phyloP scores from a whole-genome alignment of 2,888 invertebrate species.

The Hemicrepidius hirtus region DNA sequence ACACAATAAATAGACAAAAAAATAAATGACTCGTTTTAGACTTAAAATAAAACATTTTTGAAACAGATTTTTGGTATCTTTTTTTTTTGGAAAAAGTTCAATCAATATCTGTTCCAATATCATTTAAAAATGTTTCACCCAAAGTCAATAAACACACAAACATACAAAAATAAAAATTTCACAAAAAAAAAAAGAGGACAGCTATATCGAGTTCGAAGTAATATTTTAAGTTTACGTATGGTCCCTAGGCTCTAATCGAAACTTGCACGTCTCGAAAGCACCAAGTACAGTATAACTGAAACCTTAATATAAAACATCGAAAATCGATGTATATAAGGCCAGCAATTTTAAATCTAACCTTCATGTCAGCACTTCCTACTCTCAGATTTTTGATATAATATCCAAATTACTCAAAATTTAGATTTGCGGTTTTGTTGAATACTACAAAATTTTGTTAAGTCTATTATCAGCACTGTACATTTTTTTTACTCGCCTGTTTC shows the following conservation, averaged over 20 bases:
- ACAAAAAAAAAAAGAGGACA: constrained; percentile 32
- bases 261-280: constrained; percentile 54
- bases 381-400: no score
- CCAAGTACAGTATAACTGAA: constrained; percentile 56
- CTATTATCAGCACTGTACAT: constrained; percentile 32
- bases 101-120: neutral
- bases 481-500: constrained; percentile 25
- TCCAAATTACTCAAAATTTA: neutral
- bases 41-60: neutral
- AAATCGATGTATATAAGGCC: constrained; percentile 43
- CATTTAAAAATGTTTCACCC: neutral
- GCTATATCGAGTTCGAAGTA: constrained; percentile 45
- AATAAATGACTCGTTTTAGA: constrained; percentile 17
- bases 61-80: neutral
- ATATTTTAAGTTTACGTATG: constrained; percentile 57
- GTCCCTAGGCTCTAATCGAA: constrained; percentile 56
- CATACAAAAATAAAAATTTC: constrained; percentile 48
- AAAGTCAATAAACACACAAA: constrained; percentile 34
- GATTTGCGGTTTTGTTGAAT: neutral
- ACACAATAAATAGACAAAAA: constrained; percentile 32
- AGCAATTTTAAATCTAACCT: constrained; percentile 43
- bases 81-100: neutral
- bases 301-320: constrained; percentile 44
- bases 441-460: neutral
- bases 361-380: constrained; percentile 46